phyloP scores from a whole-genome alignment of 1,140 invertebrate species.

The Epicauta chinensis region DNA sequence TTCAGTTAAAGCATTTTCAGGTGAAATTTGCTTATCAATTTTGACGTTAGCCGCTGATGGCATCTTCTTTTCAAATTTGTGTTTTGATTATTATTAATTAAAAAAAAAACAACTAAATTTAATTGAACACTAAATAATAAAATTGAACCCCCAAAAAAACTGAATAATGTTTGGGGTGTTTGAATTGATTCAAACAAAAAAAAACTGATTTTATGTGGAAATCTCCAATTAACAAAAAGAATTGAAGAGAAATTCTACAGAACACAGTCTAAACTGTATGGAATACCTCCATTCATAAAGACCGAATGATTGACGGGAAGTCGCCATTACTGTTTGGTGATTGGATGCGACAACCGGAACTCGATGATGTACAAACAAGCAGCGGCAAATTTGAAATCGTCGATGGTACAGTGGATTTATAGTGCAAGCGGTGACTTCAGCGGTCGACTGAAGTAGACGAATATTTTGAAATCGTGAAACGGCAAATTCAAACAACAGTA shows the following conservation, averaged over 20 bases:
- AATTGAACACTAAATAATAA: not conserved
- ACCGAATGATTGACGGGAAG: not conserved
- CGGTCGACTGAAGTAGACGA: no score
- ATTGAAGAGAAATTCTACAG: no score
- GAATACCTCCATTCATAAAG: no score
- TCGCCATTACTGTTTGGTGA: conserved; percentile 2
- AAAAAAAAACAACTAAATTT: not conserved
- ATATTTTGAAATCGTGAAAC: no score
- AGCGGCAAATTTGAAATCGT: conserved; percentile 6
- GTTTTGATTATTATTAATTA: conserved; percentile 1
- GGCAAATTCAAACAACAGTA: no score
- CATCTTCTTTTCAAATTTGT: conserved; percentile 50
- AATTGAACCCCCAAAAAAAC: conserved; percentile 7
- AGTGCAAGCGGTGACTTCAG: no score
- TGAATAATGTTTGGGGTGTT: conserved; percentile 1
- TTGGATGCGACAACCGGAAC: conserved; percentile 1
- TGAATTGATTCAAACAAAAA: conserved; percentile 6
- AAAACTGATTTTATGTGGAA: no score
- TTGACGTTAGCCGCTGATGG: conserved; percentile 81
- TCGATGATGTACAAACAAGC: not conserved
- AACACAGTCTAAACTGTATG: not conserved
- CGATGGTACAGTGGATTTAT: no score
- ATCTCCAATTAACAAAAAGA: no score
- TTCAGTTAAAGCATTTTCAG: conserved; percentile 48
- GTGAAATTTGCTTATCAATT: conserved; percentile 72